Evolutionary conservation across 2,888 invertebrate species (phyloP), one percentile per base, ranked within the genome.

Genomic region (Drosophila siamana): DNA sequence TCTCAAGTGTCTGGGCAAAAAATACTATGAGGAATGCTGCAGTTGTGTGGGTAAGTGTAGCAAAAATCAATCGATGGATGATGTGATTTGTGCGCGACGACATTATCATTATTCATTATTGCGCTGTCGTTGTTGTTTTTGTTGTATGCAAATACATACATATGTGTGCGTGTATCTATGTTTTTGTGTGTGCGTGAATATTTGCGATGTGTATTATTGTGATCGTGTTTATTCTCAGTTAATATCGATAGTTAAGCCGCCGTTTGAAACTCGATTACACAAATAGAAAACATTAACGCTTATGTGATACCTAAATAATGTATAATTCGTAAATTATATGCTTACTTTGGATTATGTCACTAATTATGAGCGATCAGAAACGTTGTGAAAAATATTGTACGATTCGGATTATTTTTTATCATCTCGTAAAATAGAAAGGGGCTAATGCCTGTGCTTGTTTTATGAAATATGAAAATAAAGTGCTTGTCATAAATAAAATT

Each of bases 11-110:
- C 94, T 99, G 63, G 96, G 96, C 78, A 95, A 88, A 50, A 90
- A 96, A 87, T 94, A 98, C 52, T 98, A 97, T 92, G 95, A 95
- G 76, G 98, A 98, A 92, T 99, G 99, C 93, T 99, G 99, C 91
- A 98, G 98, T 57, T 99, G 98, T 93, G 98, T 99, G 85, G 98
- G 99, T 98, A 93, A 95, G 97, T 81, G 30, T 13, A 8, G 26
- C 26, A 26, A 7, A 26, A 26, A 40, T 51, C 36, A 11, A 33
- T 50, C 28, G 41, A 44, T 47, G 15, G 46, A 33, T 50, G 30
- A 59, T 64, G 56, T 33, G 33, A 33, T 33, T 33, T 33, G 33
- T 85, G 79, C 48, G 52, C 38, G 33, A 26, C 50, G 55, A 74
- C 69, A 78, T 74, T 74, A 63, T 66, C 57, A 74, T 74, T 69